These are phyloP conservation scores for Tenthredo scrophulariae DNA, from an alignment of 2,888 invertebrate species.

Conservation along the genomic window DNA sequence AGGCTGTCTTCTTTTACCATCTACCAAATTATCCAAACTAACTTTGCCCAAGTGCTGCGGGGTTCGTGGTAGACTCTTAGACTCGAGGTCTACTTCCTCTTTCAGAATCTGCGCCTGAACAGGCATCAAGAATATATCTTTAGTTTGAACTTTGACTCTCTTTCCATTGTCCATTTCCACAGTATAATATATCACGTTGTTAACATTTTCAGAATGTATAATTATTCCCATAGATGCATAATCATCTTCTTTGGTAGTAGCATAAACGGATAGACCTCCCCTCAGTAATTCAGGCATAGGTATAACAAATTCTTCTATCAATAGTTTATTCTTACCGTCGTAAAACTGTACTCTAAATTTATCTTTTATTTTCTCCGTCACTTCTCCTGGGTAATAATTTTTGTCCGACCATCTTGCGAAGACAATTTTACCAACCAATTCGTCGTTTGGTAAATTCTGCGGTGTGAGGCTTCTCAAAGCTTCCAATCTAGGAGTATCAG, in stretches of 20 bases:
- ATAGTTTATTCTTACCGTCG: slow-evolving; percentile 82
- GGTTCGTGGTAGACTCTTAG: slow-evolving; percentile 65
- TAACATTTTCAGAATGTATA: slow-evolving; percentile 55
- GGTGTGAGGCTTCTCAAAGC: slow-evolving; percentile 48
- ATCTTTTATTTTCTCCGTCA: slow-evolving; percentile 81
- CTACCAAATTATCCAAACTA: slow-evolving; percentile 71
- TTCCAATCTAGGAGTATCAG: slow-evolving; percentile 29
- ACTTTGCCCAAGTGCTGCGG: slow-evolving; percentile 67
- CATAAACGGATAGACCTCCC: slow-evolving; percentile 70
- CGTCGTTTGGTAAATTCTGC: slow-evolving; percentile 59
- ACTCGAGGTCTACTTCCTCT: slow-evolving; percentile 62
- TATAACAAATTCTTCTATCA: slow-evolving; percentile 83
- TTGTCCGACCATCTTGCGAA: slow-evolving; percentile 86
- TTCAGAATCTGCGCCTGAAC: slow-evolving; percentile 72
- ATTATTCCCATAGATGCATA: slow-evolving; percentile 72
- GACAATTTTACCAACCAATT: slow-evolving; percentile 76
- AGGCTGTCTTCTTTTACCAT: slow-evolving; percentile 68
- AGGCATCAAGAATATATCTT: slow-evolving; percentile 69
- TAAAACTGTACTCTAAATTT: slow-evolving; percentile 84
- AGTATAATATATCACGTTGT: slow-evolving; percentile 64
- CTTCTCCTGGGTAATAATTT: slow-evolving; percentile 84
- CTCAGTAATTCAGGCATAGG: slow-evolving; percentile 65
- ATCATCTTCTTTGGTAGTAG: slow-evolving; percentile 64
- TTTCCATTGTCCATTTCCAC: slow-evolving; percentile 70
- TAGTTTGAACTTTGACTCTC: slow-evolving; percentile 66